Base-by-base conservation (phyloP, 2,888 invertebrate species). In the Monoplex corrugatus region DNA sequence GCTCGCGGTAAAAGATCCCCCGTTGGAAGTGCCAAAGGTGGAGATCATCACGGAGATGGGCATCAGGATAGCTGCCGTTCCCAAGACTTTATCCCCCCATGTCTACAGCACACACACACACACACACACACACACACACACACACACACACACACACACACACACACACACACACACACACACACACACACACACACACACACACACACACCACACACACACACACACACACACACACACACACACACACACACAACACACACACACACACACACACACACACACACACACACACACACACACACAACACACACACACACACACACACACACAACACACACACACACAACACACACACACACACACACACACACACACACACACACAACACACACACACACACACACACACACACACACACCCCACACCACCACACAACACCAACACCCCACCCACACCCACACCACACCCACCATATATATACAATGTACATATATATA, bases 1-100 rank as follows among this genome's bases (percentile, higher is more conserved):
- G 98, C 23, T 45, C 1, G 45, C 86, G 28, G 80, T n/a, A 78
- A 78, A 86, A 35, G 63, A 78, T 38, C 83, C 68, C 44, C 90
- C 88, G 50, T 90, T 90, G 68, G 80, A 57, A 28, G 90, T 40
- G 28, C 90, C 90, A 50, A 88, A 80, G 57, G 91, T 90, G 13
- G 91, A 91, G 32, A 88, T n/a, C 88, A 94, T 91, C 5, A 95
- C 94, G 23, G 94, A 89, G 0, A 94, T 45, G 0, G 95, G 93
- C 75, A 94, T 93, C 16, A 95, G 89, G 43, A 93, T 89, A 23
- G 93, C 89, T 5, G 93, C 94, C 2, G 84, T 89, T 3, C 89
- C 90, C 13, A 94, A 80, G 5, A 94, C 92, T 13, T 91, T 89
- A 32, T 93, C 93, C 63, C 93, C 94, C 94, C 94, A 94, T 63